A percentile compares a stretch with the other conserved stretches of the same genome.
Evolutionary conservation across 2,888 invertebrate species (phyloP).

Genomic region (Aquatica leii): DNA sequence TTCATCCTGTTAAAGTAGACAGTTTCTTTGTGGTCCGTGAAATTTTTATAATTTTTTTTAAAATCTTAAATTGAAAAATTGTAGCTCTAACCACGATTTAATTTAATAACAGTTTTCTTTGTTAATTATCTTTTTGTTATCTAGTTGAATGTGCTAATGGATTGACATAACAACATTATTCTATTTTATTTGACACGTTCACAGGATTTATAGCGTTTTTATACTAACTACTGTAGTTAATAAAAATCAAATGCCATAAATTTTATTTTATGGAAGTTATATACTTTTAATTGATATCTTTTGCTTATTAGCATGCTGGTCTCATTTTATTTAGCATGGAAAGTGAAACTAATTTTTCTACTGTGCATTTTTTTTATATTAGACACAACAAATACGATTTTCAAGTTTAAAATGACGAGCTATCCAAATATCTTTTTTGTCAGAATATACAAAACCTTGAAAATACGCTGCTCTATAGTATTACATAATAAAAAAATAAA

Average conservation of each 20-base stretch:
- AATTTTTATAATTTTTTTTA: background rate
- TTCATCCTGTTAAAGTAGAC: conserved; percentile 51
- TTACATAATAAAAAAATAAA: too few species aligned
- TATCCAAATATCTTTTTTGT: too few species aligned
- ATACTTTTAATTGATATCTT: background rate
- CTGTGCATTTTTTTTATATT: too few species aligned
- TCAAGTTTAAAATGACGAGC: too few species aligned
- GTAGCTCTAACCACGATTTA: background rate
- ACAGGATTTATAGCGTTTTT: background rate
- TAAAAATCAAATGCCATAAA: background rate
- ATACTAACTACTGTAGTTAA: background rate
- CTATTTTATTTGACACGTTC: background rate
- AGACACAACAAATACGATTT: too few species aligned
- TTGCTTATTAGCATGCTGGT: too few species aligned
- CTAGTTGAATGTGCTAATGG: background rate
- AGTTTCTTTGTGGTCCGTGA: conserved; percentile 23
- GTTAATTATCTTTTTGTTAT: background rate
- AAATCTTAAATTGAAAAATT: conserved; percentile 5
- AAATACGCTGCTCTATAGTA: too few species aligned
- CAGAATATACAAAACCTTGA: too few species aligned
- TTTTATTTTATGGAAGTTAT: background rate
- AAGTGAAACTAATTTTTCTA: too few species aligned
- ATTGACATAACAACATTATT: background rate
- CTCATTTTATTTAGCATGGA: too few species aligned
- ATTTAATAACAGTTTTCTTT: background rate